phyloP scores from a whole-genome alignment of 2,888 invertebrate genomes.

The Temnothorax ravouxi region DNA sequence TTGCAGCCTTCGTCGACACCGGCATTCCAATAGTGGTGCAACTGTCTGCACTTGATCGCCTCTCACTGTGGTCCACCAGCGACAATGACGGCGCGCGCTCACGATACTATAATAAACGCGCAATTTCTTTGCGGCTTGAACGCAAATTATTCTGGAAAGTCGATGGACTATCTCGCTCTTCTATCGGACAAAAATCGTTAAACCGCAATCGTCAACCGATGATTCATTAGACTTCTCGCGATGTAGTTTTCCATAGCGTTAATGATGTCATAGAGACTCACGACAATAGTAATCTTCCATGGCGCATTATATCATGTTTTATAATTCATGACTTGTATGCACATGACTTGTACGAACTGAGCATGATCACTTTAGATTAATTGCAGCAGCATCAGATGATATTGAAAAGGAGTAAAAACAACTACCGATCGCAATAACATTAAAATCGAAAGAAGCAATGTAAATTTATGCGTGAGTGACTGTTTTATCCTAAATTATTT shows the following conservation, averaged over 20 bases:
- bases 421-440: background rate
- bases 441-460: background rate
- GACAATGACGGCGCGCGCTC: slow-evolving; percentile 41
- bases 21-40: slow-evolving; percentile 75
- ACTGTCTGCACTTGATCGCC: slow-evolving; percentile 73
- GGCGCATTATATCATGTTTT: background rate
- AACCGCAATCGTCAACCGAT: background rate
- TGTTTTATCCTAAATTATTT: too few species aligned
- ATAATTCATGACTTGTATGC: background rate
- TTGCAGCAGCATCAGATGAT: background rate
- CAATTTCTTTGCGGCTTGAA: background rate
- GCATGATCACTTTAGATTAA: background rate
- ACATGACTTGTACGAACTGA: background rate
- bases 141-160: background rate
- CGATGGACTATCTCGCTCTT: background rate
- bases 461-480: background rate
- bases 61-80: slow-evolving; percentile 66
- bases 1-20: slow-evolving; percentile 71
- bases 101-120: slow-evolving; percentile 24
- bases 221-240: slow-evolving; percentile 27
- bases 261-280: slow-evolving; percentile 22
- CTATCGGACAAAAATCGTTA: background rate
- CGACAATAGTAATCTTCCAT: background rate
- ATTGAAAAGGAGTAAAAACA: background rate
- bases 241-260: background rate